Evolutionary conservation across 2,888 invertebrate genomes (phyloP).

Genomic region (Catocala nupta): DNA sequence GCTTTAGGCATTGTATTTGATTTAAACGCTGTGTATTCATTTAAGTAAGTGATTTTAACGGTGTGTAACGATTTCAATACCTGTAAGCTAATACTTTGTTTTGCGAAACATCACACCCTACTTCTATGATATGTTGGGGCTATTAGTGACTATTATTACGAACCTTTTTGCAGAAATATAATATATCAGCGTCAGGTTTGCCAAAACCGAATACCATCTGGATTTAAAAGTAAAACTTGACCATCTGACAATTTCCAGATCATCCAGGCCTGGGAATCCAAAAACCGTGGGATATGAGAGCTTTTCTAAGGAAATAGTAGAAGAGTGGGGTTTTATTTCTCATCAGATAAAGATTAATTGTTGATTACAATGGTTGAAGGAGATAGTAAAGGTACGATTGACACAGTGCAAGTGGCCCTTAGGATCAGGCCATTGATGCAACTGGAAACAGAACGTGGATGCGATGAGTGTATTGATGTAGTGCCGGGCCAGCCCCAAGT

Average conservation of each 20-base stretch:
- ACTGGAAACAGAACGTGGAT: slow-evolving; percentile 91
- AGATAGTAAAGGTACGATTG: slow-evolving; percentile 71
- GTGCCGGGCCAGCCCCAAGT: slow-evolving; percentile 90
- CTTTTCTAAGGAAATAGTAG: slow-evolving; percentile 30
- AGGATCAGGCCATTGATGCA: slow-evolving; percentile 93
- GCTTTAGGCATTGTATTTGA: no score
- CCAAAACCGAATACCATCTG: slow-evolving; percentile 33
- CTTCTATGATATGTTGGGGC: no score
- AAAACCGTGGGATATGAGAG: slow-evolving; percentile 49
- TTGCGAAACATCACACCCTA: no score
- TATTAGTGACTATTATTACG: not conserved
- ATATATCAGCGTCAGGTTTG: slow-evolving; percentile 35
- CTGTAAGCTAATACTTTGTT: no score
- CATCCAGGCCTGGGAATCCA: slow-evolving; percentile 46
- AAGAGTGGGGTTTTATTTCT: slow-evolving; percentile 39
- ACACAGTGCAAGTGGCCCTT: slow-evolving; percentile 92
- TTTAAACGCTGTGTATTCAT: no score
- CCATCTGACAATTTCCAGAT: slow-evolving; percentile 51
- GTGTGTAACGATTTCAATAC: no score
- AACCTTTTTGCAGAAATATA: slow-evolving; percentile 53
- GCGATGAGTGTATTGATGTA: slow-evolving; percentile 91
- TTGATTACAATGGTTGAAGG: slow-evolving; percentile 72
- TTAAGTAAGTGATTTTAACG: no score
- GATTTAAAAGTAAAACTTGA: slow-evolving; percentile 51
- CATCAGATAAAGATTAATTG: slow-evolving; percentile 22